A percentile compares a stretch with the other conserved stretches of the same genome.
Evolutionary conservation across 2,113 vertebrate species (phyloP).

Genomic region (Corydoras maculifer): DNA sequence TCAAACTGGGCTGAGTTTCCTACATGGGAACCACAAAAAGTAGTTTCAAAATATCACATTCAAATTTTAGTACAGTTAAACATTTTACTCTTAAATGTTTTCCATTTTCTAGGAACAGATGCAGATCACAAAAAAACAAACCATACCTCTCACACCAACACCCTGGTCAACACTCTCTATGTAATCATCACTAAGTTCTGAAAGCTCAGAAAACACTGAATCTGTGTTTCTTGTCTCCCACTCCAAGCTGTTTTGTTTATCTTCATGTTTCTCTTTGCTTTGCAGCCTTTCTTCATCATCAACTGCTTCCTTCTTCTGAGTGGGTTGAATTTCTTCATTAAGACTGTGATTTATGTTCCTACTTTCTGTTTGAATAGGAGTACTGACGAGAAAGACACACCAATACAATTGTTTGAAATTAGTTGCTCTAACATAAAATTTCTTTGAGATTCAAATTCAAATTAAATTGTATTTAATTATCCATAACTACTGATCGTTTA

Average conservation of each 20-base stretch:
- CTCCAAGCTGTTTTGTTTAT: constrained; percentile 49
- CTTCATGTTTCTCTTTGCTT: constrained; percentile 51
- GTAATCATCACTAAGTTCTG: constrained; percentile 65
- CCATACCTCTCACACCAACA: constrained; percentile 63
- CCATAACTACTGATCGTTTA: too few relatives aligned
- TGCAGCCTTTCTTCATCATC: too few relatives aligned
- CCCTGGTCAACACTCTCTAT: constrained; percentile 69
- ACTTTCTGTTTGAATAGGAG: constrained; percentile 34
- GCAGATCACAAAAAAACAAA: too few relatives aligned
- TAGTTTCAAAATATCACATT: not conserved
- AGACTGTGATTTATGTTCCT: constrained; percentile 39
- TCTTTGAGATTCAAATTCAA: too few relatives aligned
- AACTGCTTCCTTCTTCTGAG: too few relatives aligned
- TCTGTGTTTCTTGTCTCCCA: constrained; percentile 68
- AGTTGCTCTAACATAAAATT: too few relatives aligned
- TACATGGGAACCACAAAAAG: constrained; percentile 42
- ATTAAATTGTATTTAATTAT: too few relatives aligned
- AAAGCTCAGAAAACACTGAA: constrained; percentile 70
- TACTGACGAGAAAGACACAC: constrained; percentile 32
- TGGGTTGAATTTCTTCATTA: constrained; percentile 43
- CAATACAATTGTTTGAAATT: too few relatives aligned
- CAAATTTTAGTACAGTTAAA: too few relatives aligned
- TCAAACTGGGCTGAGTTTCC: constrained; percentile 64
- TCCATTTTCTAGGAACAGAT: too few relatives aligned
- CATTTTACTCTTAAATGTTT: too few relatives aligned